Base-by-base conservation (phyloP, 2,113 vertebrate genomes). In the Pelmatolapia mariae region DNA sequence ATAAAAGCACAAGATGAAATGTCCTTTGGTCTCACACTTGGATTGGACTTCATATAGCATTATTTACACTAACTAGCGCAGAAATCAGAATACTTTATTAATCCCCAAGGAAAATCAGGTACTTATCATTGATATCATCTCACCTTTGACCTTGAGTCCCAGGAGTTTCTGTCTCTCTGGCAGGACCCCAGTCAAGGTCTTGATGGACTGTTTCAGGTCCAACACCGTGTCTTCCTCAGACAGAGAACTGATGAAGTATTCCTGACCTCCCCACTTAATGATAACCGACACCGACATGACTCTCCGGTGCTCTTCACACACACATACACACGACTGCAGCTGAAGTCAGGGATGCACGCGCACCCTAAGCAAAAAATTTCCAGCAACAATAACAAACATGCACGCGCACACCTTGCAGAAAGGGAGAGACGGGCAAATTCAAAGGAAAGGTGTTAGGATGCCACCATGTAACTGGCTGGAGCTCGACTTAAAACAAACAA, bases 261-360 rank as follows among this genome's bases (percentile, higher is more conserved):
- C 99, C 94, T 99, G 99, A 26, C 99, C 98, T 73, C 98, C 98
- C 98, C 99, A 99, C 93, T 99, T 99, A 89, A 99, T 99, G 61
- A 99, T 99, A 82, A 99, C 97, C 82, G 98, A 99, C n/a, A 99
- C 96, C 68, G 98, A 98, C 99, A 99, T 99, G 94, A 24, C 85
- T 91, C 85, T 83, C 18, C 52, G 66, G 3, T 57, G 36, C 87
- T 94, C 83, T 81, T 94, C 86, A 88, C 84, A 83, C 80, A 86
- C 80, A 86, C 86, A 85, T 52, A 81, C 89, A 61, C 87, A 29
- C 45, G 4, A 56, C 71, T 83, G 81, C 85, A 83, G 83, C 84
- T 85, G 81, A 82, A 91, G 66, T 31, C 22, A 22, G 63, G 18
- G 82, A 38, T 83, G 50, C 87, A 85, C 57, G 13, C 22, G 29